A percentile compares a stretch with the other conserved stretches of the same genome.
Conservation (phyloP, 2,888 invertebrate genomes). For the Digitonthophagus gazella region DNA sequence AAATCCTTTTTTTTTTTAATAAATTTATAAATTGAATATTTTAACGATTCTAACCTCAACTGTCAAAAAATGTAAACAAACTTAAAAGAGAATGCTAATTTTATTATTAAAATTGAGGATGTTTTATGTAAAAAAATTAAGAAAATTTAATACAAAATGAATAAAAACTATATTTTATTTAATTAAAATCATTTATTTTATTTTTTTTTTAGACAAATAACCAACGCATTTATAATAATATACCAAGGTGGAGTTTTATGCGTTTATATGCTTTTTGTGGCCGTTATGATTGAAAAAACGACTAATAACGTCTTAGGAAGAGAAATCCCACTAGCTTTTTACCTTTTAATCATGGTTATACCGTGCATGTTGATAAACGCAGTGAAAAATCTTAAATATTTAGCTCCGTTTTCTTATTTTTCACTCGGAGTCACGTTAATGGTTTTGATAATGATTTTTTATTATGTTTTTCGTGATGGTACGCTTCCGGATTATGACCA, state of each 20-base stretch:
- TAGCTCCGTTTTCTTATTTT: conserved; percentile 2
- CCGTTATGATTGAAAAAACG: conserved; percentile 19
- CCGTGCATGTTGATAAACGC: conserved; percentile 9
- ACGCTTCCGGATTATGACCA: not conserved
- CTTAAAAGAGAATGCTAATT: no score
- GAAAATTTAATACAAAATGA: no score
- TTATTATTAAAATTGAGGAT: no score
- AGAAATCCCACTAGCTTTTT: not conserved
- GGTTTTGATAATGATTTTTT: conserved; percentile 7
- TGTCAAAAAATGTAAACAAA: no score
- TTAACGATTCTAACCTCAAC: no score
- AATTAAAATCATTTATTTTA: no score
- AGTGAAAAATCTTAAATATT: conserved; percentile 6
- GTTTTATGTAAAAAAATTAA: no score
- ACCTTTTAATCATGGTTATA: conserved; percentile 2
- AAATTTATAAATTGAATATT: no score
- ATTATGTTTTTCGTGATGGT: conserved; percentile 4
- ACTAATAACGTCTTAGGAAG: conserved; percentile 16
- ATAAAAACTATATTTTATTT: no score
- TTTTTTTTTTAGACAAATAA: conserved; percentile 12
- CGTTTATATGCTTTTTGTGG: conserved; percentile 24
- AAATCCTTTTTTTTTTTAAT: no score
- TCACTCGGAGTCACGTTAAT: not conserved
- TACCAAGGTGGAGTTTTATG: conserved; percentile 20
- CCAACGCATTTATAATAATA: conserved; percentile 22